A percentile compares a stretch with the other conserved stretches of the same genome.
Evolutionary conservation across 2,797 vertebrate species (phyloP).

Genomic region (Dermochelys coriacea): DNA sequence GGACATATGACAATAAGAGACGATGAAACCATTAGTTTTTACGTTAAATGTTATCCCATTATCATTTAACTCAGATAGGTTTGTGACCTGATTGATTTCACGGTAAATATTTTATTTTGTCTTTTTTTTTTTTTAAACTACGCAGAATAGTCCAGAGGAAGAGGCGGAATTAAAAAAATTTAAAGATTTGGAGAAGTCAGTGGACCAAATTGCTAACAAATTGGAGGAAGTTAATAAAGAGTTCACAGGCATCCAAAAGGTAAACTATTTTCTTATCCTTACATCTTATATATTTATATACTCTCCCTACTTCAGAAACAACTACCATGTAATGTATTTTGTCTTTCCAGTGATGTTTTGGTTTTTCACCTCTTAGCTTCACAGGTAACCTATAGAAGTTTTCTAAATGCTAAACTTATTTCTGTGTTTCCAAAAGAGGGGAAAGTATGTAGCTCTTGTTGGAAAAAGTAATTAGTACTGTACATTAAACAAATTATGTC

Average conservation of each 20-base stretch:
- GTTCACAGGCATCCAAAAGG: constrained; percentile 93
- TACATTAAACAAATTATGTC: background rate
- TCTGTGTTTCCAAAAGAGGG: background rate
- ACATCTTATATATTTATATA: background rate
- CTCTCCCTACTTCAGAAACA: background rate
- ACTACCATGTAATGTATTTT: background rate
- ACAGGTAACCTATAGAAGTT: background rate
- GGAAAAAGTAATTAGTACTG: background rate
- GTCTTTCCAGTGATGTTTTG: background rate
- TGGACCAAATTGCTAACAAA: constrained; percentile 92
- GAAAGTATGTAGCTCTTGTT: background rate
- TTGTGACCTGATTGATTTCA: background rate
- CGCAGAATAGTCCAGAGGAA: constrained; percentile 96
- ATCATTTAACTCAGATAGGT: constrained; percentile 1
- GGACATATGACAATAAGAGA: background rate
- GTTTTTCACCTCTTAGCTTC: background rate
- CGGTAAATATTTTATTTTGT: constrained; percentile 51
- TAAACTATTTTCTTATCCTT: constrained; percentile 72
- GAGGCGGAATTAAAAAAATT: constrained; percentile 95
- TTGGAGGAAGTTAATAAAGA: constrained; percentile 93
- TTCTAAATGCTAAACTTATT: background rate
- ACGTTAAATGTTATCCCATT: background rate
- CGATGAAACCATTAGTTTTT: background rate
- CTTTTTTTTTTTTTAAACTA: constrained; percentile 43
- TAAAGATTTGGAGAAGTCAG: constrained; percentile 94